phyloP scores from a whole-genome alignment of 92 coral and sea anemone species.

The Hydrozoanthus gracilis region DNA sequence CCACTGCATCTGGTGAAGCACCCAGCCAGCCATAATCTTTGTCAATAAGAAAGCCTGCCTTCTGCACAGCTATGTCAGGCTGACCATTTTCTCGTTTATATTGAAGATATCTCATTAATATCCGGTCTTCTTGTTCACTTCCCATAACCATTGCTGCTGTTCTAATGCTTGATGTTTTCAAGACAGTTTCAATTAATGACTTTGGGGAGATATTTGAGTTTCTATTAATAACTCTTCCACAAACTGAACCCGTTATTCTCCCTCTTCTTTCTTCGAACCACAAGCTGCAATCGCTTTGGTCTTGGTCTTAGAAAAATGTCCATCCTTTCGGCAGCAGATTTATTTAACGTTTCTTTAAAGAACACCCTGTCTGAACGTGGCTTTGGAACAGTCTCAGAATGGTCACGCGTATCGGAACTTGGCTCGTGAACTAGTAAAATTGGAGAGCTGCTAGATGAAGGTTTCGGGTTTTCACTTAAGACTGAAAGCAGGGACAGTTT shows the following conservation, averaged over 20 bases:
- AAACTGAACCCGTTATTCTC: slow-evolving; percentile 45
- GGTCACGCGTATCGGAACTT: not conserved
- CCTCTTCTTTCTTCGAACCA: slow-evolving; percentile 52
- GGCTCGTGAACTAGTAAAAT: not conserved
- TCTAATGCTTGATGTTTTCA: slow-evolving; percentile 9
- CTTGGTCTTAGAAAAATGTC: slow-evolving; percentile 34
- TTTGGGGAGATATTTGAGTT: slow-evolving; percentile 1
- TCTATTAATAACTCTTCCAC: slow-evolving; percentile 43
- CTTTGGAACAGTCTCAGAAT: slow-evolving; percentile 6
- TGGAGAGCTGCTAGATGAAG: not conserved
- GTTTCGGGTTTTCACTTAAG: not conserved
- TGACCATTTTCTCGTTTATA: slow-evolving; percentile 4
- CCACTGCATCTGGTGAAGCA: slow-evolving; percentile 35
- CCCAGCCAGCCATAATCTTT: slow-evolving; percentile 54
- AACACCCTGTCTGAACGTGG: slow-evolving; percentile 18
- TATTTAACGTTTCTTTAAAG: slow-evolving; percentile 8
- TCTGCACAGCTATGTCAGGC: slow-evolving; percentile 19
- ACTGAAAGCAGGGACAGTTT: not conserved
- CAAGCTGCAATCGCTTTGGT: slow-evolving; percentile 43
- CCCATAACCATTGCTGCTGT: slow-evolving; percentile 52
- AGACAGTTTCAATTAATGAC: slow-evolving; percentile 19
- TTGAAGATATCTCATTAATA: slow-evolving; percentile 23
- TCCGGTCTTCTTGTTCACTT: slow-evolving; percentile 41
- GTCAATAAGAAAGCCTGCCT: slow-evolving; percentile 24
- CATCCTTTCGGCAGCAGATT: slow-evolving; percentile 15